Conservation (phyloP, 2,888 invertebrate genomes). For the Sthenelais limicola region DNA sequence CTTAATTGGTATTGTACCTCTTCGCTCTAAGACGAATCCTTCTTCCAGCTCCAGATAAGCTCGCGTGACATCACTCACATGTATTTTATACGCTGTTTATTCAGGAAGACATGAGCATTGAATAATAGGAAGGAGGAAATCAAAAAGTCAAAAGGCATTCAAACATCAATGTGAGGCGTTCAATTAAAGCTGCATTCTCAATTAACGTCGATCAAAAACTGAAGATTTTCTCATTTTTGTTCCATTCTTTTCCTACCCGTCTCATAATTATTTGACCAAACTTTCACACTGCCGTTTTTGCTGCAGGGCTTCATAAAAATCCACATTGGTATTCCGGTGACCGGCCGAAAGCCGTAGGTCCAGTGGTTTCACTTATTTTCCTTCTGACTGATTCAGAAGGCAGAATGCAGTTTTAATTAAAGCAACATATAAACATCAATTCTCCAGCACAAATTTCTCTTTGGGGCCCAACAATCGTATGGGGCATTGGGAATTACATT, state of each 20-base stretch:
- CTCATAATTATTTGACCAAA: background rate
- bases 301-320: too few relatives aligned
- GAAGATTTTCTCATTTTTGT: background rate
- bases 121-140: background rate
- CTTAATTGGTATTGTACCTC: slow-evolving; percentile 61
- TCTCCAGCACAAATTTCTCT: too few relatives aligned
- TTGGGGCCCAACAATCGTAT: background rate
- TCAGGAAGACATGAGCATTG: background rate
- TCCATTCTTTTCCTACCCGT: background rate
- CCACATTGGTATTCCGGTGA: too few relatives aligned
- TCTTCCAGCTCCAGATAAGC: slow-evolving; percentile 52
- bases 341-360: too few relatives aligned
- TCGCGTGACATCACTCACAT: slow-evolving; percentile 59
- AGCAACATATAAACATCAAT: too few relatives aligned
- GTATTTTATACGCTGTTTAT: slow-evolving; percentile 60
- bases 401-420: too few relatives aligned
- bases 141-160: background rate
- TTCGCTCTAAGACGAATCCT: slow-evolving; percentile 52
- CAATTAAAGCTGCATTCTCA: too few relatives aligned
- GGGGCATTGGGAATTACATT: background rate
- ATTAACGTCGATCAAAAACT: too few relatives aligned
- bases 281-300: too few relatives aligned
- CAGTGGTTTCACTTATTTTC: too few relatives aligned
- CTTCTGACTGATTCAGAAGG: too few relatives aligned
- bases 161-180: background rate